Conservation (phyloP, 2,888 invertebrate species). For the Palloptera scutellata region DNA sequence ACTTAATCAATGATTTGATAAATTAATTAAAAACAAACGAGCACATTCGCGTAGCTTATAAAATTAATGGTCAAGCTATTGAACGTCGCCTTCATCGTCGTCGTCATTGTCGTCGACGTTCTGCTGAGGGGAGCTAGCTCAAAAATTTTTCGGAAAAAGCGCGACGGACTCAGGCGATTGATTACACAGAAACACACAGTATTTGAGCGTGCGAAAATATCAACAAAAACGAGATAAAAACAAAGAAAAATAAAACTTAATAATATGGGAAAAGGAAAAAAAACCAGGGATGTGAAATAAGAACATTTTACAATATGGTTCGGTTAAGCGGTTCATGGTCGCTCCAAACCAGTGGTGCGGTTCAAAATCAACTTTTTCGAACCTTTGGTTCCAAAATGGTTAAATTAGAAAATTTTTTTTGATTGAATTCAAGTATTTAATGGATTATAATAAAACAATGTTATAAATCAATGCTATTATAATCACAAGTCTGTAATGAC, state of each 20-base stretch:
- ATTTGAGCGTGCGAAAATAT: constrained; percentile 24
- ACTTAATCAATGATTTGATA: constrained; percentile 33
- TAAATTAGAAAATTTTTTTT: no score
- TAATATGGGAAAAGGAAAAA: not conserved
- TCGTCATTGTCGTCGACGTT: constrained; percentile 5
- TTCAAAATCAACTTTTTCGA: no score
- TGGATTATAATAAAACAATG: no score
- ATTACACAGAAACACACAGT: constrained; percentile 1
- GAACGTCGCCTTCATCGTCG: not conserved
- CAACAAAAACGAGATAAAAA: not conserved
- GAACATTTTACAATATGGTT: no score
- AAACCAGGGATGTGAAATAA: constrained; percentile 1
- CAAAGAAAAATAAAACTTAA: not conserved
- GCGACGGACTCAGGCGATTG: constrained; percentile 19
- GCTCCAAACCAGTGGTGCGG: no score
- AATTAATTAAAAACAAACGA: constrained; percentile 30
- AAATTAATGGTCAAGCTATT: constrained; percentile 25
- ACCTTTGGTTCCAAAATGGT: no score
- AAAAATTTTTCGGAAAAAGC: not conserved
- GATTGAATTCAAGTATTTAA: no score
- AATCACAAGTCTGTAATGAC: no score
- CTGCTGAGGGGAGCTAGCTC: not conserved
- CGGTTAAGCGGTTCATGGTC: no score
- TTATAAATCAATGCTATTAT: no score
- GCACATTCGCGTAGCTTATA: constrained; percentile 12